phyloP scores from a whole-genome alignment of 2,888 invertebrate genomes.

The Sinelater perroti region DNA sequence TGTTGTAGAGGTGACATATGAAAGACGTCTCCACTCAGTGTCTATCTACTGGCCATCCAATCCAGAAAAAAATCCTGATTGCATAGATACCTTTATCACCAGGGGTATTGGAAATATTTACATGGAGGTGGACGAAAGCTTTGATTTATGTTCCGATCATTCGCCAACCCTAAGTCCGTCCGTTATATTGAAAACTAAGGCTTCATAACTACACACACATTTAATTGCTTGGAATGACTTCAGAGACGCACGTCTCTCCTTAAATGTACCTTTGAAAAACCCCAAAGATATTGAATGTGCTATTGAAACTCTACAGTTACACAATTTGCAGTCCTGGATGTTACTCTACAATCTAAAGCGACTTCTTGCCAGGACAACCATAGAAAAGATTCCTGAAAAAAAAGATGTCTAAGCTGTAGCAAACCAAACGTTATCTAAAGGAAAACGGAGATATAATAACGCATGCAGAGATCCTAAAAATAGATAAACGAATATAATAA shows the following conservation, averaged over 20 bases:
- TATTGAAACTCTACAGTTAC: constrained; percentile 5
- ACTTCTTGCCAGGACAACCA: constrained; percentile 31
- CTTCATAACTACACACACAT: constrained; percentile 11
- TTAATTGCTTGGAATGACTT: constrained; percentile 10
- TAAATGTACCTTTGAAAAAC: constrained; percentile 23
- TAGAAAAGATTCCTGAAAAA: constrained; percentile 33
- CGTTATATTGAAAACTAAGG: constrained; percentile 18
- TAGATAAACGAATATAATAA: constrained; percentile 14
- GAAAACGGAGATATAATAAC: constrained; percentile 33
- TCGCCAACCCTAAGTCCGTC: neutral
- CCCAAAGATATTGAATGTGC: neutral
- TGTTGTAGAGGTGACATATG: constrained; percentile 5
- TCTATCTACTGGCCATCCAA: constrained; percentile 36
- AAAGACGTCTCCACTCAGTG: too few species aligned
- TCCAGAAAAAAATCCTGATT: constrained; percentile 32
- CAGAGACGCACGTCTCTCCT: constrained; percentile 12
- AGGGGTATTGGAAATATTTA: constrained; percentile 4
- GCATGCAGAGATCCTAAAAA: constrained; percentile 32
- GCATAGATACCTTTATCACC: constrained; percentile 3
- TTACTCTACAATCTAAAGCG: too few species aligned
- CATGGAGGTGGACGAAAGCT: neutral
- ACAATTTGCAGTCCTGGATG: too few species aligned
- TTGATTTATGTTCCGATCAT: constrained; percentile 2
- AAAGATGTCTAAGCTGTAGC: too few species aligned
- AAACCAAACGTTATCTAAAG: constrained; percentile 17